phyloP scores from a whole-genome alignment of 2,888 invertebrate genomes.

The Lasioglossum marginatum region DNA sequence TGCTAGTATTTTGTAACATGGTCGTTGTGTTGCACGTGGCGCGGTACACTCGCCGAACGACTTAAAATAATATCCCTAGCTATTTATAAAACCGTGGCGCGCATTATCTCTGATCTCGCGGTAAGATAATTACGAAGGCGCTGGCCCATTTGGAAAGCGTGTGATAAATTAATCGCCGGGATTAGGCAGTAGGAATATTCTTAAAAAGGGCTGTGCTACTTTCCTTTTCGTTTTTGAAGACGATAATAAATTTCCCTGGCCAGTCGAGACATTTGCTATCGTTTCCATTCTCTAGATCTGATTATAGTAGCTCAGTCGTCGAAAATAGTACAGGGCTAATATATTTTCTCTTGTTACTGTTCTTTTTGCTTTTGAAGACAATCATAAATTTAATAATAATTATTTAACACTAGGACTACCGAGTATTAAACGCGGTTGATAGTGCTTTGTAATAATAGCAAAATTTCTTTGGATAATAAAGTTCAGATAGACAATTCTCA shows the following conservation, averaged over 20 bases:
- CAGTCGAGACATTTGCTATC: neutral
- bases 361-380: too few relatives aligned
- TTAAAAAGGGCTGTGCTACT: neutral
- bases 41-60: constrained; percentile 24
- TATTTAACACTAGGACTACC: too few relatives aligned
- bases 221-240: neutral
- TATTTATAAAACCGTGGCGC: constrained; percentile 51
- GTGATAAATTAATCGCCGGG: constrained; percentile 45
- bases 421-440: too few relatives aligned
- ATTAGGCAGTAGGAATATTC: neutral
- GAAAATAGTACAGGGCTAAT: too few relatives aligned
- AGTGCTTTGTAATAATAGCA: too few relatives aligned
- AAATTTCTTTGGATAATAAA: too few relatives aligned
- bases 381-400: too few relatives aligned
- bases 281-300: neutral
- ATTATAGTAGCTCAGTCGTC: neutral
- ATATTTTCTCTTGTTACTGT: too few relatives aligned
- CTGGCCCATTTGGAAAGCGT: constrained; percentile 22
- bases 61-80: constrained; percentile 54
- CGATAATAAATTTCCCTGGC: neutral
- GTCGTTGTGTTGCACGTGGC: constrained; percentile 39
- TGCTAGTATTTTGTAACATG: constrained; percentile 56
- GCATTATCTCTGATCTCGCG: constrained; percentile 50
- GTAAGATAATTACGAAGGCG: constrained; percentile 43
- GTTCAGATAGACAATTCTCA: too few relatives aligned